A percentile compares a stretch with the other conserved stretches of the same genome.
Evolutionary conservation across 2,797 vertebrate genomes (phyloP).

Genomic region (Phrynocephalus forsythii): DNA sequence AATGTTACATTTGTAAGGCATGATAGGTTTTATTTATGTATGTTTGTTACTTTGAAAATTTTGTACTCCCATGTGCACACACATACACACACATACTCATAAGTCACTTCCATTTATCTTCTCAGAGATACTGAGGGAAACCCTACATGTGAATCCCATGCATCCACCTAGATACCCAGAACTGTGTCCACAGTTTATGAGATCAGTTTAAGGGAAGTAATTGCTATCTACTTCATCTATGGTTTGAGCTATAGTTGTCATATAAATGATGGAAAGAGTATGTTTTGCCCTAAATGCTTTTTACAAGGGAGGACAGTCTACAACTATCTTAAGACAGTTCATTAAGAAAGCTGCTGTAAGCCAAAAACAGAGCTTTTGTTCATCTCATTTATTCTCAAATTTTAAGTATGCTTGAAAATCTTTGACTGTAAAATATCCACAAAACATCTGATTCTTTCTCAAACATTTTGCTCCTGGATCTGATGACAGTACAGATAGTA

Average conservation of each 20-base stretch:
- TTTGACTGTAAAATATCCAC: not conserved
- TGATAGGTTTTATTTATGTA: conserved; percentile 23
- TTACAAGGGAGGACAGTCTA: conserved; percentile 42
- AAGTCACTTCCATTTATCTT: conserved; percentile 2
- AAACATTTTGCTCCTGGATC: conserved; percentile 18
- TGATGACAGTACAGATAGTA: conserved; percentile 45
- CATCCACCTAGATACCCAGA: conserved; percentile 13
- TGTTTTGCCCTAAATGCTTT: not conserved
- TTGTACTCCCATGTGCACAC: not conserved
- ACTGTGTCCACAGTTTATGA: not conserved
- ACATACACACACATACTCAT: too few species aligned
- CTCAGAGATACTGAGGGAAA: not conserved
- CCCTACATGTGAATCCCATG: not conserved
- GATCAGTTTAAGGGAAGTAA: not conserved
- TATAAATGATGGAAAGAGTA: not conserved
- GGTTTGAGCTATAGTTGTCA: not conserved
- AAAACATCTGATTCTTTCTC: not conserved
- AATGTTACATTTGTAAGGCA: conserved; percentile 57
- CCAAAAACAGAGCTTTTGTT: not conserved
- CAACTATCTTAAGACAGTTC: conserved; percentile 57
- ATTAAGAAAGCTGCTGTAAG: conserved; percentile 48
- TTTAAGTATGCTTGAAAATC: conserved; percentile 35
- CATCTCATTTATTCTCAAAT: conserved; percentile 25
- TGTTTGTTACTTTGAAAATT: conserved; percentile 13
- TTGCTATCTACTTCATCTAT: not conserved